Evolutionary conservation across 2,113 vertebrate genomes (phyloP).

Genomic region (Terrapene triunguis): DNA sequence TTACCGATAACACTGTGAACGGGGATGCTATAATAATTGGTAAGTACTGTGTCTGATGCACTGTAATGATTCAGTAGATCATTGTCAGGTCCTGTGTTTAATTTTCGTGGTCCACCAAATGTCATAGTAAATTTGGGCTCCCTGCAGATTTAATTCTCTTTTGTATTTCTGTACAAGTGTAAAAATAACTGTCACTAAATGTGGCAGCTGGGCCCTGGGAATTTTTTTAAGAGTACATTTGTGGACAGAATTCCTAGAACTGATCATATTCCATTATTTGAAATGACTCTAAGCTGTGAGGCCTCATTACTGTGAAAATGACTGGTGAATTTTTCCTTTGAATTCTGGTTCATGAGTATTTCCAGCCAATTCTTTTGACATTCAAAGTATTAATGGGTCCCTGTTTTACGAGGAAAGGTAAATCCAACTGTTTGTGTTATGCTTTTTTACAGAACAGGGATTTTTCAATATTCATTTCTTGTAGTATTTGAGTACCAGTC

Average conservation of each 20-base stretch:
- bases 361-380: not conserved
- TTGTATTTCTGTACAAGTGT: not conserved
- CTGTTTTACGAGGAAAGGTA: not conserved
- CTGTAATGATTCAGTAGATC: not conserved
- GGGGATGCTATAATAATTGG: not conserved
- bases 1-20: not conserved
- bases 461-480: not conserved
- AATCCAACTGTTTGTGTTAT: not conserved
- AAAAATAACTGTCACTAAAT: not conserved
- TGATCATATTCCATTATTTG: not conserved
- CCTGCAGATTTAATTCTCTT: not conserved
- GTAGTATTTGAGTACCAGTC: not conserved
- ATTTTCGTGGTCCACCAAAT: slow-evolving; percentile 7
- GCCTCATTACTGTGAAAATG: not conserved
- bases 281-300: not conserved
- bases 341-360: accelerated
- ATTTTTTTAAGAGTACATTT: not conserved
- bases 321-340: not conserved
- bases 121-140: not conserved
- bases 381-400: accelerated
- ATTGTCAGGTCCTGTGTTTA: not conserved
- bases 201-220: not conserved
- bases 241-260: not conserved
- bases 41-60: not conserved
- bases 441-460: not conserved